These are phyloP conservation scores for Phrynocephalus versicolor DNA, from an alignment of 2,113 vertebrate species.

Conservation along the genomic window DNA sequence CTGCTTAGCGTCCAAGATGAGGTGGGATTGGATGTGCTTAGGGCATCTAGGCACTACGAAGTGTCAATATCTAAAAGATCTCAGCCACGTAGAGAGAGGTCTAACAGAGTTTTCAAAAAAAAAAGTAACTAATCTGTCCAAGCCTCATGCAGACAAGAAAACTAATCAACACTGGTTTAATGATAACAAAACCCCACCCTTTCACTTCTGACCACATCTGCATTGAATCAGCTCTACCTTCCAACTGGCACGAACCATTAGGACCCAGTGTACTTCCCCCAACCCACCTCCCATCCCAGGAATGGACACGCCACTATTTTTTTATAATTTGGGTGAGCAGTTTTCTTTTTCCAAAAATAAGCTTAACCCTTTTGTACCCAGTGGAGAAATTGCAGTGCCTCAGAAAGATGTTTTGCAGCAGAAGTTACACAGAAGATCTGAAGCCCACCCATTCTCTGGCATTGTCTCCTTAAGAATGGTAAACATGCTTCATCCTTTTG, in stretches of 20 bases:
- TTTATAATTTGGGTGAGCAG: not conserved
- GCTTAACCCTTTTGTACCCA: not conserved
- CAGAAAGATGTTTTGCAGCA: too few relatives aligned
- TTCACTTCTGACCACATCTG: not conserved
- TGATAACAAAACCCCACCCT: not conserved
- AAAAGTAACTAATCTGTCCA: not conserved
- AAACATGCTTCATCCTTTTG: too few relatives aligned
- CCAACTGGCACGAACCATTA: not conserved
- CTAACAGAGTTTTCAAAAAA: not conserved
- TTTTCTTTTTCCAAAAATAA: not conserved
- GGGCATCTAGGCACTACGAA: too few relatives aligned
- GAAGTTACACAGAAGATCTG: too few relatives aligned
- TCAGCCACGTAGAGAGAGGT: not conserved
- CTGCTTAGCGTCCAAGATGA: too few relatives aligned
- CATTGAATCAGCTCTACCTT: not conserved
- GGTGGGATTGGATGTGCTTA: too few relatives aligned
- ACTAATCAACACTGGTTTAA: too few relatives aligned
- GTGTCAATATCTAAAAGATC: not conserved
- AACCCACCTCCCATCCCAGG: fast-evolving
- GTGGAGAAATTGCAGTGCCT: too few relatives aligned
- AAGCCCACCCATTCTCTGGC: too few relatives aligned
- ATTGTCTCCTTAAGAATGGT: too few relatives aligned
- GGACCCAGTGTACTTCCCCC: too few relatives aligned
- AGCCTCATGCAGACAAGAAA: not conserved
- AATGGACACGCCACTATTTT: not conserved